phyloP scores from a whole-genome alignment of 2,888 invertebrate species.

The Calameuta idolon region DNA sequence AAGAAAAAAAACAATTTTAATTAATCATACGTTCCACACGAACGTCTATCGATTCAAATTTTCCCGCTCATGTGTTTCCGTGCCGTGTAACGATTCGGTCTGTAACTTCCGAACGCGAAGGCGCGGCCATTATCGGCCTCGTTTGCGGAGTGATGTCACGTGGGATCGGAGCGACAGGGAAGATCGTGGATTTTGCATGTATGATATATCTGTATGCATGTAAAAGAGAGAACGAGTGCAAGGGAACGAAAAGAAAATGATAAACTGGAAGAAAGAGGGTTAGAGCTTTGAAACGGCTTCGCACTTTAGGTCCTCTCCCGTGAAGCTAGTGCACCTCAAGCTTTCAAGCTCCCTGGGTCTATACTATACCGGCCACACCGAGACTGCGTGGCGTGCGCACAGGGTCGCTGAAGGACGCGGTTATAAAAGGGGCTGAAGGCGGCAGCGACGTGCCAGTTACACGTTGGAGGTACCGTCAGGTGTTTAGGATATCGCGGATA shows the following conservation, averaged over 20 bases:
- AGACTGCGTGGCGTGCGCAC: constrained; percentile 54
- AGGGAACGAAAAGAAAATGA: not conserved
- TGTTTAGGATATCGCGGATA: constrained; percentile 16
- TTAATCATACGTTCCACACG: not conserved
- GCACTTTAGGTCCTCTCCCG: not conserved
- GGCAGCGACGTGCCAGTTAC: constrained; percentile 58
- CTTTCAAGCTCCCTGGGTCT: constrained; percentile 12
- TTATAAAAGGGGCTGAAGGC: constrained; percentile 62
- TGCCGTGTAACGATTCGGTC: not conserved
- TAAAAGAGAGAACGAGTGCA: not conserved
- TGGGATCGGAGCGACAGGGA: not conserved
- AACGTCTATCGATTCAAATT: not conserved
- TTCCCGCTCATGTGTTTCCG: not conserved
- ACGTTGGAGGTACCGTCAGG: constrained; percentile 42
- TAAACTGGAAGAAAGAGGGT: not conserved
- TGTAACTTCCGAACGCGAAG: not conserved
- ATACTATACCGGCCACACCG: constrained; percentile 23
- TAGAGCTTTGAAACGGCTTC: not conserved
- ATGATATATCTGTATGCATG: not conserved
- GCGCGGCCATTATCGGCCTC: not conserved
- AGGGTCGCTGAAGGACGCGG: constrained; percentile 45
- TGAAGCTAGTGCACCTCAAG: constrained; percentile 1
- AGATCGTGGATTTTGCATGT: not conserved
- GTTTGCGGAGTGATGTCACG: not conserved
- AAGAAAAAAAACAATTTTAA: too few species aligned